Evolutionary conservation across 2,888 invertebrate species (phyloP), one percentile per base, ranked within the genome.

Genomic region (Polymixis flavicincta): DNA sequence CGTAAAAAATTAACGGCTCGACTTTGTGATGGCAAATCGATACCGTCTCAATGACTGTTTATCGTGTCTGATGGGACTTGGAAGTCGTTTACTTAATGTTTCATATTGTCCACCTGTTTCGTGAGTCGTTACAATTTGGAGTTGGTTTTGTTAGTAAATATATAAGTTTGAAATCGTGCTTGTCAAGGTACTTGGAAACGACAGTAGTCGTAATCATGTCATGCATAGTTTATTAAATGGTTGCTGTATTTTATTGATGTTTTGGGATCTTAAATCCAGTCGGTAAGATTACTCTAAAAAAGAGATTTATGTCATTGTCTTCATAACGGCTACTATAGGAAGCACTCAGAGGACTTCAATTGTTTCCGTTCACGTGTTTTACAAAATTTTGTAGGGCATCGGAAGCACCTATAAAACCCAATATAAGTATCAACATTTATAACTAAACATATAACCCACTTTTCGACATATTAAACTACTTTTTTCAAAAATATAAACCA

Each of bases 1-100:
- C 92, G 90, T 95, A 93, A 95, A 96, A 94, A 93, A 95, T 95
- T 95, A 93, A 95, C 92, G 92, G 87, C 87, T 85, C 86, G 87
- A 89, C 87, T 90, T 84, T 90, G 90, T 95, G 92, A 96, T 96
- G 93, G 92, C 83, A 93, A 96, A 95, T 95, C 95, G 89, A 95
- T 95, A 94, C 61, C 28, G 72, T 80, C 78, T 84, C 67, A 75
- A 76, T 82, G 71, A 64, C 69, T 84, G 73, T 82, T 81, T 80
- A 78, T 74, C 71, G 82, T 82, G 83, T 78, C 80, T 77, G 57
- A 76, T 71, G n/a, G 72, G 28, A 69, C 66, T 81, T 78, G 48
- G 66, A 72, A 65, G 71, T 84, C 80, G 81, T 83, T 82, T 70
- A 72, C 57, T 80, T 76, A 84, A 84, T 78, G 66, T 78, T 83